Evolutionary conservation across 2,113 vertebrate species (phyloP).

Genomic region (Circaetus gallicus): DNA sequence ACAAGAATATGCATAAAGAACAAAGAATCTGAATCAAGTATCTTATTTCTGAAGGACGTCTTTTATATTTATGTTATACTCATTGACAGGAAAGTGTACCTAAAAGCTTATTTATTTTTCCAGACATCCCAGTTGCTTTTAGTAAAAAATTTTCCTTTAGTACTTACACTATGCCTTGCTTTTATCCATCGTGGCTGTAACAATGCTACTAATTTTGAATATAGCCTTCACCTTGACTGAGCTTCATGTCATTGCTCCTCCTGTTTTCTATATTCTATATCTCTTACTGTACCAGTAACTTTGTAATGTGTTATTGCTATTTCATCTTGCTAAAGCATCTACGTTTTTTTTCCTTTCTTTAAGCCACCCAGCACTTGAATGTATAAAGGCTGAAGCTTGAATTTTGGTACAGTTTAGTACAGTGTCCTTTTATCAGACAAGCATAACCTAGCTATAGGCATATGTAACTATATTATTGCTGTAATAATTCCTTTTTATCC

Average conservation of each 20-base stretch:
- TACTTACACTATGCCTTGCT: background rate
- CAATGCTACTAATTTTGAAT: background rate
- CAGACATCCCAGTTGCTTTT: background rate
- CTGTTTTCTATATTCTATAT: background rate
- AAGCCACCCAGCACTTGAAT: background rate
- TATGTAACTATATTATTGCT: background rate
- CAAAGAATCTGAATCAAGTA: background rate
- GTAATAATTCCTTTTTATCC: background rate
- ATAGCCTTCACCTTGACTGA: background rate
- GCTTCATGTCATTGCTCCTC: background rate
- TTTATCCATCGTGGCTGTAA: background rate
- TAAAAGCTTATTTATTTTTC: background rate
- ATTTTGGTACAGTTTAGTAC: background rate
- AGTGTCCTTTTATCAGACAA: background rate
- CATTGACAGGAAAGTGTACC: background rate
- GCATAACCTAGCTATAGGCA: background rate
- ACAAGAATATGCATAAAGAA: background rate
- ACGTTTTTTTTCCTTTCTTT: background rate
- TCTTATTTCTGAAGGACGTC: background rate
- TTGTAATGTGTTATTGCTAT: background rate
- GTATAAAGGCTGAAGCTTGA: background rate
- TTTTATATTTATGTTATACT: background rate
- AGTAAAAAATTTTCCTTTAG: background rate
- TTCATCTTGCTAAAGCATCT: background rate
- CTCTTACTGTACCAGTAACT: background rate